Percentiles rank a stretch among this genome's conserved stretches.
phyloP scores from a whole-genome alignment of 1,140 invertebrate species.

The Rhyacophila brunnea region DNA sequence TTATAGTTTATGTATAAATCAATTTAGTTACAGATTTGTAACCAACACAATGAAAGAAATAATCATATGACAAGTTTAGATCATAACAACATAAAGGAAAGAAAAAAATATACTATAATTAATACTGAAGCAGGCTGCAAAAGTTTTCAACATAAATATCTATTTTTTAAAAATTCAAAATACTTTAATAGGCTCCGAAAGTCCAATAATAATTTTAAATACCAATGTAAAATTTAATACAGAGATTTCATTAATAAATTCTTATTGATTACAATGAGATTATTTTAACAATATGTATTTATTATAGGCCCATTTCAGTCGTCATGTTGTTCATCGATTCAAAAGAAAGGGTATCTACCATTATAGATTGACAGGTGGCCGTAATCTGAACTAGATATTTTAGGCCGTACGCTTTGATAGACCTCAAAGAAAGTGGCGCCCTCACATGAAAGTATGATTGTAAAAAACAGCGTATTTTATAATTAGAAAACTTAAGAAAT shows the following conservation, averaged over 20 bases:
- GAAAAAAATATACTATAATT: background rate
- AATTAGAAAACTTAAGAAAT: too few relatives aligned
- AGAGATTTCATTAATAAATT: background rate
- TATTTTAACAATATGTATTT: background rate
- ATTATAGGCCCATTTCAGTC: slow-evolving; percentile 24
- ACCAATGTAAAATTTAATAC: background rate
- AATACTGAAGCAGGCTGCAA: background rate
- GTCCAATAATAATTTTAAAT: background rate
- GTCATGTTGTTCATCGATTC: slow-evolving; percentile 30
- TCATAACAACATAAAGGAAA: too few relatives aligned
- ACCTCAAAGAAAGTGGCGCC: too few relatives aligned
- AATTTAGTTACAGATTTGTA: too few relatives aligned
- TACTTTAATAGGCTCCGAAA: background rate
- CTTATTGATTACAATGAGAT: background rate
- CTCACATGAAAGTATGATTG: too few relatives aligned
- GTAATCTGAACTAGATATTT: too few relatives aligned
- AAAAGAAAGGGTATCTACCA: background rate
- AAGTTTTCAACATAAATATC: background rate
- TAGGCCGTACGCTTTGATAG: too few relatives aligned
- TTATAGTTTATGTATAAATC: too few relatives aligned
- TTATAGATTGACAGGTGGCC: too few relatives aligned
- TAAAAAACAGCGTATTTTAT: too few relatives aligned
- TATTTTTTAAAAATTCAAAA: slow-evolving; percentile 7
- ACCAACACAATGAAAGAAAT: too few relatives aligned
- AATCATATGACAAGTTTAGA: too few relatives aligned